These are phyloP conservation scores for Acomys russatus DNA, from an alignment of 2,797 vertebrate genomes.

Conservation along the genomic window DNA sequence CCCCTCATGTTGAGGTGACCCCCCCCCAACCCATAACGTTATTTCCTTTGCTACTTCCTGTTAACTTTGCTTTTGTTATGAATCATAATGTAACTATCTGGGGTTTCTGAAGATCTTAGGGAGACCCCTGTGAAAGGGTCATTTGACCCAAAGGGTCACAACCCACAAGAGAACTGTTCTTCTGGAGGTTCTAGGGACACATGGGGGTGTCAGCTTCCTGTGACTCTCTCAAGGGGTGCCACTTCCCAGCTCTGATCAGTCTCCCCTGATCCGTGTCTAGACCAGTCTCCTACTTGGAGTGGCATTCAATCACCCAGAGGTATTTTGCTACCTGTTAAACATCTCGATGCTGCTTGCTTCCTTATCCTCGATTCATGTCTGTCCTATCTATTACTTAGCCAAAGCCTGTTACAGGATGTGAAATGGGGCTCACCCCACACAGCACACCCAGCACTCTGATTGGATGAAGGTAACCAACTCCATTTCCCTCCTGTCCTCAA, in stretches of 20 bases:
- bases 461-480: not conserved
- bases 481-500: not conserved
- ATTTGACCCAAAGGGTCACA: too few relatives aligned
- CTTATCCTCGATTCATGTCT: not conserved
- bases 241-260: not conserved
- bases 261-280: not conserved
- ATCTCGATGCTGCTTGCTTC: not conserved
- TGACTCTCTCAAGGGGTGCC: not conserved
- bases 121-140: not conserved
- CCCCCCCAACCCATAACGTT: too few relatives aligned
- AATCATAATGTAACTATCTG: too few relatives aligned
- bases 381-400: fast-evolving
- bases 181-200: not conserved
- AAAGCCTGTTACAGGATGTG: not conserved
- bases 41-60: not conserved
- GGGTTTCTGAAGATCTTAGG: not conserved
- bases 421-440: not conserved
- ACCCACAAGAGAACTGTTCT: not conserved
- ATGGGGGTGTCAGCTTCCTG: not conserved
- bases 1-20: too few relatives aligned
- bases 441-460: not conserved
- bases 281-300: too few relatives aligned
- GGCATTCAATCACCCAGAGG: not conserved
- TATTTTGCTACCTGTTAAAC: not conserved
- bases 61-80: not conserved